A percentile compares a stretch with the other conserved stretches of the same genome.
Evolutionary conservation across 2,113 vertebrate genomes (phyloP).

Genomic region (Cyprinodon variegatus): DNA sequence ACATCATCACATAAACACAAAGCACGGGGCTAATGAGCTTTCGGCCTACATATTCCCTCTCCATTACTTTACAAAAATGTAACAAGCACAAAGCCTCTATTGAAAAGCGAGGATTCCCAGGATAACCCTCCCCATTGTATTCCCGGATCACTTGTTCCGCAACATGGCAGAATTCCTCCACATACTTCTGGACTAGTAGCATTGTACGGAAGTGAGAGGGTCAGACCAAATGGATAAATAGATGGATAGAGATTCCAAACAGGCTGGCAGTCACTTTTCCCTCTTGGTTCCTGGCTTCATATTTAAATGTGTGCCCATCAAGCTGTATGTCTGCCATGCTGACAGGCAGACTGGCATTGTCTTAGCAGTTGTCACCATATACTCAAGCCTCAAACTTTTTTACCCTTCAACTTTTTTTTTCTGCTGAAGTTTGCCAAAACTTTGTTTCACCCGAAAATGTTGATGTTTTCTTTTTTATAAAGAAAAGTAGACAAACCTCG

Average conservation of each 20-base stretch:
- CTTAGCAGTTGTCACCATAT: conserved; percentile 1
- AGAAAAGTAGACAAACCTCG: not conserved
- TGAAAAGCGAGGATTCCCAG: conserved; percentile 68
- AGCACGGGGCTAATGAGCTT: conserved; percentile 44
- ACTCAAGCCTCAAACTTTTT: conserved; percentile 2
- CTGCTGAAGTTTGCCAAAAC: not conserved
- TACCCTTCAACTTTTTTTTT: not conserved
- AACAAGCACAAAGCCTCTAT: conserved; percentile 58
- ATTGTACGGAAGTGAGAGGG: conserved; percentile 37
- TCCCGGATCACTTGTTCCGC: conserved; percentile 59
- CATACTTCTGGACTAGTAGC: conserved; percentile 50
- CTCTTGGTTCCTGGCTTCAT: conserved; percentile 15
- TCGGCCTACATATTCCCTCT: conserved; percentile 63
- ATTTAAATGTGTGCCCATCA: conserved; percentile 43
- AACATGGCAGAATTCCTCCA: conserved; percentile 51
- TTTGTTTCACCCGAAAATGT: conserved; percentile 2
- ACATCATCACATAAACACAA: conserved; percentile 18
- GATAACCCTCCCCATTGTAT: conserved; percentile 67
- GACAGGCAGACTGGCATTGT: conserved; percentile 15
- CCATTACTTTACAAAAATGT: conserved; percentile 62
- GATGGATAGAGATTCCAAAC: conserved; percentile 46
- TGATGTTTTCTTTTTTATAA: not conserved
- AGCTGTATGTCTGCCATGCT: conserved; percentile 19
- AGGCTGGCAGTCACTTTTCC: conserved; percentile 30
- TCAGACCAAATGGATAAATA: conserved; percentile 14